phyloP scores from a whole-genome alignment of 1,140 invertebrate species.

The Oncopeltus fasciatus region DNA sequence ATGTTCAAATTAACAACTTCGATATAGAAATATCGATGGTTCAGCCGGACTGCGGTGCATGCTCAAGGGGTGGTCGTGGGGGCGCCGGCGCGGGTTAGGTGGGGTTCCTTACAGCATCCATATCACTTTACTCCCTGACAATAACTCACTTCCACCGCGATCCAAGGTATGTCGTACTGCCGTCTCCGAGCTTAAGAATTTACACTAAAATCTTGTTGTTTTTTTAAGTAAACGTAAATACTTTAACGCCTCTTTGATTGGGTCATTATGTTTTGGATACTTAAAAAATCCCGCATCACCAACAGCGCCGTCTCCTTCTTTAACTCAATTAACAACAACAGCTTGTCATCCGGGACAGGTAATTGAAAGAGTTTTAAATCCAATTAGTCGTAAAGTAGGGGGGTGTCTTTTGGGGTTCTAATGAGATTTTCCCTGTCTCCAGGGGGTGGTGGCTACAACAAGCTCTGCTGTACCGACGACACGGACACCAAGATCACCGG shows the following conservation, averaged over 20 bases:
- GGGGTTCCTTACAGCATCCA: too few relatives aligned
- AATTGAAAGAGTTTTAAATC: neutral
- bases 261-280: constrained; percentile 21
- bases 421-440: constrained; percentile 2
- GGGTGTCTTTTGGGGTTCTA: neutral
- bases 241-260: neutral
- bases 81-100: too few relatives aligned
- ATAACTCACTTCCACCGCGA: too few relatives aligned
- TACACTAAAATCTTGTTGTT: too few relatives aligned
- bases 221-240: too few relatives aligned
- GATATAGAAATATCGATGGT: too few relatives aligned
- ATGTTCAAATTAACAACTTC: too few relatives aligned
- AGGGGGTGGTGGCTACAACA: constrained; percentile 21
- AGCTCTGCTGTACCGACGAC: constrained; percentile 19
- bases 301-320: constrained; percentile 23
- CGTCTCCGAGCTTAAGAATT: too few relatives aligned
- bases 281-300: constrained; percentile 18
- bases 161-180: too few relatives aligned
- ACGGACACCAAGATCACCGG: constrained; percentile 1
- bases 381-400: neutral
- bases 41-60: too few relatives aligned
- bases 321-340: constrained; percentile 23
- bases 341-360: neutral
- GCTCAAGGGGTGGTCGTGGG: too few relatives aligned
- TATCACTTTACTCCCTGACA: too few relatives aligned